Conservation (phyloP, 2,113 vertebrate genomes). For the Grammomys dolichurus region DNA sequence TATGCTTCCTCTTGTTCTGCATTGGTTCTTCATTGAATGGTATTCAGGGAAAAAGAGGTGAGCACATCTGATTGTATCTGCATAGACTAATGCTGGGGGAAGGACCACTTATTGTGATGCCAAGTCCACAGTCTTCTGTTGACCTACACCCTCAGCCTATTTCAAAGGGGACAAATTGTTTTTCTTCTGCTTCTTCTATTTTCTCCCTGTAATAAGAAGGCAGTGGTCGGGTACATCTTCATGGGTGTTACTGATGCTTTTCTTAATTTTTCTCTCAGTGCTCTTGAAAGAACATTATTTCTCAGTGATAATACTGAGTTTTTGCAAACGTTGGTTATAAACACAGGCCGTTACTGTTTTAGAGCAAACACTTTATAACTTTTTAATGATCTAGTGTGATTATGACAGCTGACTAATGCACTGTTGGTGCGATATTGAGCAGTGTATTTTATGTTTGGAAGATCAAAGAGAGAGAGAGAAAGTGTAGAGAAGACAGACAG, state of each 20-base stretch:
- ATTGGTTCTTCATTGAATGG: constrained; percentile 99
- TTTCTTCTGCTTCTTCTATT: constrained; percentile 45
- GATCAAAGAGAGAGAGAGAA: neutral
- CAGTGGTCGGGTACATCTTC: neutral
- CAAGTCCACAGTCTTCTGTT: neutral
- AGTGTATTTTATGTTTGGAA: constrained; percentile 33
- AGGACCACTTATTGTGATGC: neutral
- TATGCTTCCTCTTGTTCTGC: constrained; percentile 96
- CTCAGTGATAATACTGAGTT: neutral
- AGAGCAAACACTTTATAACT: constrained; percentile 45
- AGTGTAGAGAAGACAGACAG: neutral
- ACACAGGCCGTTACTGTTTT: constrained; percentile 22
- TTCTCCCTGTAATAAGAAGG: constrained; percentile 28
- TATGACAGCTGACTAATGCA: constrained; percentile 33
- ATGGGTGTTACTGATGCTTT: constrained; percentile 15
- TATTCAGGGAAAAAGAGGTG: constrained; percentile 99
- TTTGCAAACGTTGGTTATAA: neutral
- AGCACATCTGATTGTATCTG: neutral
- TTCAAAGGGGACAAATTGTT: constrained; percentile 21
- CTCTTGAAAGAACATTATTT: constrained; percentile 32
- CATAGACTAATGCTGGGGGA: neutral
- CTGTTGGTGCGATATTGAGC: neutral
- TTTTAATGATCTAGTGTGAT: constrained; percentile 33
- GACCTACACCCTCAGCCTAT: neutral
- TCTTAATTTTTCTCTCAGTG: constrained; percentile 19